A percentile compares a stretch with the other conserved stretches of the same genome.
phyloP scores from a whole-genome alignment of 2,113 vertebrate genomes.

The Donacobius atricapilla region DNA sequence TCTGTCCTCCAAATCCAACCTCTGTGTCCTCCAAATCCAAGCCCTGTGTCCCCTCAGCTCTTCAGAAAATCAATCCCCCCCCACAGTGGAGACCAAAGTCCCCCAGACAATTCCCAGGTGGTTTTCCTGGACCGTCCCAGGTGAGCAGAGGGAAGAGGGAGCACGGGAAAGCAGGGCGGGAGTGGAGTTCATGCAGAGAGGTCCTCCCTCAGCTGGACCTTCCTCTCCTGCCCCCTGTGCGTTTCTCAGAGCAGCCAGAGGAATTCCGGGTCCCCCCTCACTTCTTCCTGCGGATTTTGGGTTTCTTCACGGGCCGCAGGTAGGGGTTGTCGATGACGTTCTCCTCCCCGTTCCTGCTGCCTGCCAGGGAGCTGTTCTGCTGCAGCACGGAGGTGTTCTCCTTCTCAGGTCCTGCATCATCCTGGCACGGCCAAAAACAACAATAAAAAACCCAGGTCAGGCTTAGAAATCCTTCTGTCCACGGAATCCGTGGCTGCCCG shows the following conservation, averaged over 20 bases:
- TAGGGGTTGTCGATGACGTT: constrained; percentile 96
- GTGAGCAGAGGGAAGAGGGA: background rate
- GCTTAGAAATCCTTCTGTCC: background rate
- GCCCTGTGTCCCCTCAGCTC: background rate
- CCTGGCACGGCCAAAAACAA: constrained; percentile 68
- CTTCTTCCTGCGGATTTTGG: constrained; percentile 97
- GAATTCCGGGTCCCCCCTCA: constrained; percentile 48
- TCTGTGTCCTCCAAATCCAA: background rate
- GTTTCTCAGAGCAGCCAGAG: background rate
- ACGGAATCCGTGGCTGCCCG: fast-evolving
- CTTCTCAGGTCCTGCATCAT: constrained; percentile 88
- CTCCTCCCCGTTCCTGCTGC: constrained; percentile 85
- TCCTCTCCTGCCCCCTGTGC: background rate
- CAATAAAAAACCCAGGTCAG: background rate
- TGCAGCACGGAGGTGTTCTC: constrained; percentile 88
- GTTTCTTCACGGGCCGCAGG: constrained; percentile 95
- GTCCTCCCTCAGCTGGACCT: background rate
- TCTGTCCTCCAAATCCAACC: background rate
- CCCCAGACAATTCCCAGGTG: background rate
- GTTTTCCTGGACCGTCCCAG: background rate
- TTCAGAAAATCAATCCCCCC: background rate
- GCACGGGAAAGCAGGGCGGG: background rate
- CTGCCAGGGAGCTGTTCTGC: constrained; percentile 77
- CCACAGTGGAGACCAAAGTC: background rate
- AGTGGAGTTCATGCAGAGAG: background rate